A percentile compares a stretch with the other conserved stretches of the same genome.
Conservation (phyloP, 2,113 vertebrate genomes). For the Myiozetetes cayanensis region DNA sequence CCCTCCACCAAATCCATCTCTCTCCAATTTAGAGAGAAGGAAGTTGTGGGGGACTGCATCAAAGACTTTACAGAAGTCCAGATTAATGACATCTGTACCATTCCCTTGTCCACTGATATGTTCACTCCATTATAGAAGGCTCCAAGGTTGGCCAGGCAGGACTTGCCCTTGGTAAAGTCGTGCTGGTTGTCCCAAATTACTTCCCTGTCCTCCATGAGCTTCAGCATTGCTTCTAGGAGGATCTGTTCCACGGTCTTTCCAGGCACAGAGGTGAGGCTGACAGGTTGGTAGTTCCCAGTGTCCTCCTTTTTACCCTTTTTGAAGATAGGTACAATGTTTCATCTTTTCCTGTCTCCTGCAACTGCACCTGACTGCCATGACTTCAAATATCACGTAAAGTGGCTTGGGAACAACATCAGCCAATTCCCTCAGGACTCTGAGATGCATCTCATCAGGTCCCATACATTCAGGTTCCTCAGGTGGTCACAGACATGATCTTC, state of each 20-base stretch:
- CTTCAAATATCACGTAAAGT: neutral
- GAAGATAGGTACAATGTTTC: neutral
- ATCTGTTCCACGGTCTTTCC: neutral
- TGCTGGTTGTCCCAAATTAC: neutral
- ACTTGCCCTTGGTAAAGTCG: neutral
- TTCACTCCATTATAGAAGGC: rapidly evolving
- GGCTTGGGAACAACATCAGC: neutral
- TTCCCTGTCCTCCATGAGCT: neutral
- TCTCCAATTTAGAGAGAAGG: neutral
- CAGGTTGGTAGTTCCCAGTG: neutral
- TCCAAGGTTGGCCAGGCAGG: neutral
- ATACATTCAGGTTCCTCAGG: neutral
- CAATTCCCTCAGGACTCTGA: neutral
- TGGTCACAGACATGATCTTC: neutral
- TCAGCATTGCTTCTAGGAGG: neutral
- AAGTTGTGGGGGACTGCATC: neutral
- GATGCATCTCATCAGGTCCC: neutral
- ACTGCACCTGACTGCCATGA: neutral
- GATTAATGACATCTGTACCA: neutral
- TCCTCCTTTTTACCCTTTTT: neutral
- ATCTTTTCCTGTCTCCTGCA: neutral
- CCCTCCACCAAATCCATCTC: neutral
- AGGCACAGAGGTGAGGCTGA: neutral
- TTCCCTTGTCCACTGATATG: neutral
- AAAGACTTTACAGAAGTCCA: neutral